Conservation (phyloP, 1,140 invertebrate genomes). For the Drosophila saltans region DNA sequence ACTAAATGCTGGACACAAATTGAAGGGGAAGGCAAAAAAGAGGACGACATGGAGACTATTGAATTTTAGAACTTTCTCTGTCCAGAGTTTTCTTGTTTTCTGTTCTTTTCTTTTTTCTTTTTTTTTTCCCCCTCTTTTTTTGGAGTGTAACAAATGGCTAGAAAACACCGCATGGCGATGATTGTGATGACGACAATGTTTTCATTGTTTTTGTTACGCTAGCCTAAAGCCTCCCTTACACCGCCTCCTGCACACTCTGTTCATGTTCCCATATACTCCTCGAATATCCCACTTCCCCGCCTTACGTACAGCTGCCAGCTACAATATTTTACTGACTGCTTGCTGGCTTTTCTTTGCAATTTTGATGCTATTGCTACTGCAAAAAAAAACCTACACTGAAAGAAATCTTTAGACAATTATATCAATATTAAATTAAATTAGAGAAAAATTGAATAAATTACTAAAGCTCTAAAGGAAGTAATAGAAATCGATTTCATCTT, state of each 20-base stretch:
- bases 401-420: slow-evolving; percentile 27
- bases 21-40: not conserved
- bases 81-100: not conserved
- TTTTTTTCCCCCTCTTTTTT: slow-evolving; percentile 2
- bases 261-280: not conserved
- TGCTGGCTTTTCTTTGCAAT: slow-evolving; percentile 70
- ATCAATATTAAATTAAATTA: too few relatives aligned
- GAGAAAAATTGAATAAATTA: too few relatives aligned
- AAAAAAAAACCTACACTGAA: slow-evolving; percentile 23
- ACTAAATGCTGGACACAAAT: not conserved
- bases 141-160: slow-evolving; percentile 68
- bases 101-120: not conserved
- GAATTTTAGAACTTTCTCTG: not conserved
- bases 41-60: not conserved
- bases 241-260: not conserved
- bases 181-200: slow-evolving; percentile 80
- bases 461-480: too few relatives aligned
- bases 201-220: slow-evolving; percentile 76
- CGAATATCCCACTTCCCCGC: slow-evolving; percentile 7
- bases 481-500: too few relatives aligned
- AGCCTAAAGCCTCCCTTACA: slow-evolving; percentile 37
- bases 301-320: slow-evolving; percentile 68
- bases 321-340: slow-evolving; percentile 78
- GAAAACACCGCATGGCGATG: slow-evolving; percentile 78
- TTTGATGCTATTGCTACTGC: slow-evolving; percentile 64